Evolutionary conservation across 2,888 invertebrate species (phyloP).

Genomic region (Drosophila bunnanda): DNA sequence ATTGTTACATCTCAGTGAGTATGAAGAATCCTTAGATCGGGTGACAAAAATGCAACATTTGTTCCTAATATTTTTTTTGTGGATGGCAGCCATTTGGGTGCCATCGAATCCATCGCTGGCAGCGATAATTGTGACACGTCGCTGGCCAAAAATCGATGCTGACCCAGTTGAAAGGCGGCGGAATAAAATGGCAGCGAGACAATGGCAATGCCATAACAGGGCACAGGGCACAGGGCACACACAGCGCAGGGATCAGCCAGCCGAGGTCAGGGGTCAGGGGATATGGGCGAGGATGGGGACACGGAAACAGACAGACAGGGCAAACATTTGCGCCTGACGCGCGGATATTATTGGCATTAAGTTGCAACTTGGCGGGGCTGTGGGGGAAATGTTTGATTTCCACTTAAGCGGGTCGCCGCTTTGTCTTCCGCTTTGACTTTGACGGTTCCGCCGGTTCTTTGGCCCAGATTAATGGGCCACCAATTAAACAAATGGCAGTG

Average conservation of each 20-base stretch:
- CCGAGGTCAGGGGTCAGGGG: conserved; percentile 7
- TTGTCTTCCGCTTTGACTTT: conserved; percentile 38
- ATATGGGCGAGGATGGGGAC: neutral
- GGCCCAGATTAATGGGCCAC: conserved; percentile 64
- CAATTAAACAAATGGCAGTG: conserved; percentile 63
- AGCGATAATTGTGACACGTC: conserved; percentile 76
- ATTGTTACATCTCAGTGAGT: neutral
- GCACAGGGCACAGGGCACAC: neutral
- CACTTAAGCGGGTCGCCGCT: conserved; percentile 61
- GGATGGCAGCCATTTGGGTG: conserved; percentile 25
- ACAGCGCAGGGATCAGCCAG: conserved; percentile 10
- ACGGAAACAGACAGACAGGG: conserved; percentile 17
- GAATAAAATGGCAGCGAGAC: conserved; percentile 31
- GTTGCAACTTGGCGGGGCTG: conserved; percentile 66
- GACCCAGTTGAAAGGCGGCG: conserved; percentile 69
- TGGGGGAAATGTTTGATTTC: conserved; percentile 72
- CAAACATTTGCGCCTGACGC: conserved; percentile 54
- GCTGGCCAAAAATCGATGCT: conserved; percentile 76
- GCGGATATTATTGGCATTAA: conserved; percentile 70
- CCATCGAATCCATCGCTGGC: conserved; percentile 41
- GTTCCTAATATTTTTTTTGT: neutral
- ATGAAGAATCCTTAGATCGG: conserved; percentile 1
- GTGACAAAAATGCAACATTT: neutral
- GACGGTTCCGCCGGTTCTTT: conserved; percentile 21
- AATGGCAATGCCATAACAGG: conserved; percentile 39